A percentile compares a stretch with the other conserved stretches of the same genome.
phyloP scores from a whole-genome alignment of 2,888 invertebrate genomes.

The Laspeyria flexula region DNA sequence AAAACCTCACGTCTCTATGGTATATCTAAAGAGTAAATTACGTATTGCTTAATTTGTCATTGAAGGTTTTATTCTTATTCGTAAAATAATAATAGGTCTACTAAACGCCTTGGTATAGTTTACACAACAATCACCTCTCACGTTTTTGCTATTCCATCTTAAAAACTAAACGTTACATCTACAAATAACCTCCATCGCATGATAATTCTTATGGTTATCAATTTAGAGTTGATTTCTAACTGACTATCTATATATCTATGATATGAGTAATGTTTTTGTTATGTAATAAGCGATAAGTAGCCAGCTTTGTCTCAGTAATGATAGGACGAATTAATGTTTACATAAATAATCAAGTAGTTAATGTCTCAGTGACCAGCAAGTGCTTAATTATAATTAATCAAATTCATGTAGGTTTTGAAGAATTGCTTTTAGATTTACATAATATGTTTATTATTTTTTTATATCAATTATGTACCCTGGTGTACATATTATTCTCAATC shows the following conservation, averaged over 20 bases:
- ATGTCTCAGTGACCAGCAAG: not conserved
- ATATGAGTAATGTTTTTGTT: constrained; percentile 4
- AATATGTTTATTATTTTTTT: no score
- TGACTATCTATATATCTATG: not conserved
- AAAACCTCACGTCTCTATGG: not conserved
- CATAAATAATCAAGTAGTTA: constrained; percentile 25
- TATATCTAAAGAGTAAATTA: constrained; percentile 20
- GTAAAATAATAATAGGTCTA: constrained; percentile 36
- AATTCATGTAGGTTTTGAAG: no score
- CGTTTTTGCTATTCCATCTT: constrained; percentile 37
- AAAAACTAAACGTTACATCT: constrained; percentile 14
- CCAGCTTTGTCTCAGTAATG: constrained; percentile 24
- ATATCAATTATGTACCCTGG: no score
- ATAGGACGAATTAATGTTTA: constrained; percentile 25
- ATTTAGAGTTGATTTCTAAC: constrained; percentile 9
- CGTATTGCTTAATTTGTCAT: constrained; percentile 40
- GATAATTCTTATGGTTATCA: not conserved
- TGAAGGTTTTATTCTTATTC: constrained; percentile 35
- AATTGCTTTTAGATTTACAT: no score
- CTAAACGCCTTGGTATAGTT: constrained; percentile 49
- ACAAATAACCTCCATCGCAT: not conserved
- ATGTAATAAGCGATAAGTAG: constrained; percentile 20
- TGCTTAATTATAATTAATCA: not conserved
- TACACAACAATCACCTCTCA: constrained; percentile 51
- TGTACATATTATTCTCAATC: no score